A percentile compares a stretch with the other conserved stretches of the same genome.
phyloP scores from a whole-genome alignment of 2,797 vertebrate species.

The Channallabes apus region DNA sequence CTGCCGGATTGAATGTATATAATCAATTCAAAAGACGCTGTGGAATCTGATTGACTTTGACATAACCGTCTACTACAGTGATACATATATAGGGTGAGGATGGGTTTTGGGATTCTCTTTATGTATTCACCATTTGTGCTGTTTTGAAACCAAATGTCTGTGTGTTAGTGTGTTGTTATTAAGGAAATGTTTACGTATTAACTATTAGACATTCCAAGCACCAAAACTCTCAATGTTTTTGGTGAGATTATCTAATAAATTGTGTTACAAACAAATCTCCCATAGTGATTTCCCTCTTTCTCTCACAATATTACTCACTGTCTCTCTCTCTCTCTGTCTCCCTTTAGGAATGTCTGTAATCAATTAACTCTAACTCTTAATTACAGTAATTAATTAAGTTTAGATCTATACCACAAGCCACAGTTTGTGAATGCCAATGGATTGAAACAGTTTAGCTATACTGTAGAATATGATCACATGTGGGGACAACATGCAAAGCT shows the following conservation, averaged over 20 bases:
- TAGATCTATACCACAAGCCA: neutral
- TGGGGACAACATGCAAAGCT: neutral
- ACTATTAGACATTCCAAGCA: slow-evolving; percentile 41
- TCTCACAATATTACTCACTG: neutral
- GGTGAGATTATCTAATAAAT: slow-evolving; percentile 33
- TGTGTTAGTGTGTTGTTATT: slow-evolving; percentile 35
- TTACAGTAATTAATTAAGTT: neutral
- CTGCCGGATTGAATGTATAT: slow-evolving; percentile 37
- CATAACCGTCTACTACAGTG: slow-evolving; percentile 29
- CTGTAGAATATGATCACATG: neutral
- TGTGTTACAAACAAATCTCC: slow-evolving; percentile 8
- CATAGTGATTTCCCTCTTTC: neutral
- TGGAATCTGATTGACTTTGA: neutral
- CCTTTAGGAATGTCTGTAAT: too few species aligned
- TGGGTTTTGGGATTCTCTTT: slow-evolving; percentile 44
- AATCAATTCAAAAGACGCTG: slow-evolving; percentile 37
- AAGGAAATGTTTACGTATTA: slow-evolving; percentile 34
- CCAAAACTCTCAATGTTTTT: slow-evolving; percentile 20
- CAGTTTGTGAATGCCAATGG: neutral
- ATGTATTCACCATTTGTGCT: slow-evolving; percentile 51
- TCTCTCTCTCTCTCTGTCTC: neutral
- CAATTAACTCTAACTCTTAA: too few species aligned
- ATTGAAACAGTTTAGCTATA: neutral
- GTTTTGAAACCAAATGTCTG: slow-evolving; percentile 51
- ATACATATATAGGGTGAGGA: slow-evolving; percentile 32